phyloP scores from a whole-genome alignment of 2,113 vertebrate species.

The Seriola dumerili region DNA sequence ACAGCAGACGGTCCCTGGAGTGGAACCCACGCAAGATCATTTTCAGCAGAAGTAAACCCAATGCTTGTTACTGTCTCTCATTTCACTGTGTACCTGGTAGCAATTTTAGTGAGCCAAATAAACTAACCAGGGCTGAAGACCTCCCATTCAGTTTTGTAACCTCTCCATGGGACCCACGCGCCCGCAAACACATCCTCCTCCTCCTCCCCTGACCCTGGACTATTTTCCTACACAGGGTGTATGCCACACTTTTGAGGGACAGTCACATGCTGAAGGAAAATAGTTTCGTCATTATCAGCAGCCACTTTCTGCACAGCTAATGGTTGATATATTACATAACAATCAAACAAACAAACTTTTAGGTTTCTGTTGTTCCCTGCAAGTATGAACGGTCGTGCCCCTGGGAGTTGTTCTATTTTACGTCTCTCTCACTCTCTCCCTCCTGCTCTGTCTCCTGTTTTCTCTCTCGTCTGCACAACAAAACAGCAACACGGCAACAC shows the following conservation, averaged over 20 bases:
- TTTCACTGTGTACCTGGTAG: conserved; percentile 19
- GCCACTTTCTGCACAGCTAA: conserved; percentile 56
- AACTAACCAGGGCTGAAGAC: conserved; percentile 22
- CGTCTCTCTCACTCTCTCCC: conserved; percentile 58
- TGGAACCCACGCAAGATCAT: conserved; percentile 5
- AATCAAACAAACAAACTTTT: conserved; percentile 36
- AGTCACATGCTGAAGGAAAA: conserved; percentile 17
- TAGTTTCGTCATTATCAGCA: conserved; percentile 57
- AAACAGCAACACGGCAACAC: conserved; percentile 18
- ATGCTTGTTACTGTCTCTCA: conserved; percentile 25
- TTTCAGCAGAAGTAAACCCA: conserved; percentile 5
- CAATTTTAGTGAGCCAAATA: conserved; percentile 36
- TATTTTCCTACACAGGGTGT: conserved; percentile 20
- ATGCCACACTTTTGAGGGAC: conserved; percentile 33
- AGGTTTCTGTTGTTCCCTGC: conserved; percentile 62
- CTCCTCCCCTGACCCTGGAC: conserved; percentile 1
- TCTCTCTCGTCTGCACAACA: conserved; percentile 27
- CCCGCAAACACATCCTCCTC: not conserved
- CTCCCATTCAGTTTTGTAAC: conserved; percentile 25
- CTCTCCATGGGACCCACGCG: conserved; percentile 1
- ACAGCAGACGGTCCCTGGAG: not conserved
- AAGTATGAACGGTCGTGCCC: conserved; percentile 69
- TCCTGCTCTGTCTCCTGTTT: conserved; percentile 22
- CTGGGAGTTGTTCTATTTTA: conserved; percentile 76
- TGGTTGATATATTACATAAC: conserved; percentile 72